These are phyloP conservation scores for Balearica regulorum DNA, from an alignment of 2,797 vertebrate genomes.

Conservation along the genomic window DNA sequence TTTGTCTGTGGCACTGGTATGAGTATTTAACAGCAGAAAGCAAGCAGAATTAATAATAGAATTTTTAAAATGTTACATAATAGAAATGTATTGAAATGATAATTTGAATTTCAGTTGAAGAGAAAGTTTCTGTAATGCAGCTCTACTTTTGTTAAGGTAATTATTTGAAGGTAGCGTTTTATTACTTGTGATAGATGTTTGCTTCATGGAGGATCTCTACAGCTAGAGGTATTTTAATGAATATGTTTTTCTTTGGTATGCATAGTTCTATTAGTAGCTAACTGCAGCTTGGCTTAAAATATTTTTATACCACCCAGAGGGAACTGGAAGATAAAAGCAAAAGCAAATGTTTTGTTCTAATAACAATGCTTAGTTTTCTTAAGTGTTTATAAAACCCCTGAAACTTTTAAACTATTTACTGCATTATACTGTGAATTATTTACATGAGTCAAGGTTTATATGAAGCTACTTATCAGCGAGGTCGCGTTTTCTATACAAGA, in stretches of 20 bases:
- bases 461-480: neutral
- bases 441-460: neutral
- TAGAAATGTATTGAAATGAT: neutral
- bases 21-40: neutral
- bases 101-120: neutral
- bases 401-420: neutral
- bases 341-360: neutral
- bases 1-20: neutral
- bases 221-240: neutral
- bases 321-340: neutral
- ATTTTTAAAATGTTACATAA: neutral
- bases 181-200: neutral
- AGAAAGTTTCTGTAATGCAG: neutral
- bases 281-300: neutral
- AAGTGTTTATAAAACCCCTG: neutral
- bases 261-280: neutral
- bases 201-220: neutral
- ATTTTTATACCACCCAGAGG: neutral
- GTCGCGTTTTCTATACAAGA: neutral
- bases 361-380: neutral
- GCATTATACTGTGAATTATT: neutral
- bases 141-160: neutral
- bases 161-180: neutral
- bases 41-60: neutral
- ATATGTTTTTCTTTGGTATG: neutral